Percentiles rank a stretch among this genome's conserved stretches.
Evolutionary conservation across 2,888 invertebrate species (phyloP).

Genomic region (Cheilosia vulpina): DNA sequence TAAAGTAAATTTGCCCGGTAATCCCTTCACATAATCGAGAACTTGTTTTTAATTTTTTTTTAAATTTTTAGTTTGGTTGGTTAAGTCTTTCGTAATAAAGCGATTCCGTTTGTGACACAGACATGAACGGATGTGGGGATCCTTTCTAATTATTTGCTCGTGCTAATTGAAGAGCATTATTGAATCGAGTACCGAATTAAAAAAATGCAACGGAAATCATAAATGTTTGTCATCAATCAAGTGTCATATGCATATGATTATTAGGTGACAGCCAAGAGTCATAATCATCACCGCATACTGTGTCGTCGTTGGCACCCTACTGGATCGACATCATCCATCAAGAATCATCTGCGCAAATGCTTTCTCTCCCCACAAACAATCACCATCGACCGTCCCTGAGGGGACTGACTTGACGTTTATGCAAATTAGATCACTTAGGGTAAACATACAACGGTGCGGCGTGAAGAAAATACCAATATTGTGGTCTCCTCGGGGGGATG

Average conservation of each 20-base stretch:
- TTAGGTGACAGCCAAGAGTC: conserved; percentile 39
- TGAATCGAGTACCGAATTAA: background rate
- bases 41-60: conserved; percentile 29
- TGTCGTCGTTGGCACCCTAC: conserved; percentile 13
- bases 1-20: conserved; percentile 58
- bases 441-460: conserved; percentile 31
- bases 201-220: background rate
- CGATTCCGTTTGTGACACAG: conserved; percentile 1
- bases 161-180: background rate
- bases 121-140: conserved; percentile 11
- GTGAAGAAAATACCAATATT: conserved; percentile 13
- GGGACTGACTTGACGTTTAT: conserved; percentile 28
- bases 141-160: conserved; percentile 27
- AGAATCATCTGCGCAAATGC: conserved; percentile 25
- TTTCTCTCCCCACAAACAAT: conserved; percentile 8
- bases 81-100: conserved; percentile 18
- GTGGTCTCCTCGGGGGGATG: conserved; percentile 22
- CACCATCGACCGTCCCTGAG: conserved; percentile 4
- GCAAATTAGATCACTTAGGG: conserved; percentile 50
- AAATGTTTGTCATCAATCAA: conserved; percentile 26
- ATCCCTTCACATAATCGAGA: conserved; percentile 51
- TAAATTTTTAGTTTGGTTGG: background rate
- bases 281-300: conserved; percentile 33
- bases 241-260: conserved; percentile 14
- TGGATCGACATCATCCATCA: conserved; percentile 46